These are phyloP conservation scores for Phthorimaea operculella DNA, from an alignment of 1,140 invertebrate species.

Conservation along the genomic window DNA sequence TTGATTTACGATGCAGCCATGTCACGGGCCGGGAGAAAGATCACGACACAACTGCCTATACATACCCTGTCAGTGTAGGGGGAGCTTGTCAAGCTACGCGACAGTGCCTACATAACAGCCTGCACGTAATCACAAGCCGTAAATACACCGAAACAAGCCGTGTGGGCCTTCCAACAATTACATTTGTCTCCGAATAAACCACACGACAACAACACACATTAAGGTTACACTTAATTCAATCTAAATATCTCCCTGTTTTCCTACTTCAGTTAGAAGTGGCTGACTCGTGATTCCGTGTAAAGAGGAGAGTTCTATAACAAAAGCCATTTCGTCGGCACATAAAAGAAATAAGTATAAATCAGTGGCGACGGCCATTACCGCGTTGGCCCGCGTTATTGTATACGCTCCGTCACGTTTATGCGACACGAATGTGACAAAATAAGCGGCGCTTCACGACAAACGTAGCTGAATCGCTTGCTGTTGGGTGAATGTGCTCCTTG, in stretches of 20 bases:
- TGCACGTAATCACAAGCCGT: background rate
- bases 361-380: slow-evolving; percentile 53
- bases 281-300: slow-evolving; percentile 29
- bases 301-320: slow-evolving; percentile 50
- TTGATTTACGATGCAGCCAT: slow-evolving; percentile 51
- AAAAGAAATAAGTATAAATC: slow-evolving; percentile 65
- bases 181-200: slow-evolving; percentile 5
- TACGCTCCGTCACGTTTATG: slow-evolving; percentile 51
- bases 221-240: slow-evolving; percentile 47
- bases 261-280: slow-evolving; percentile 24
- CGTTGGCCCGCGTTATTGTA: slow-evolving; percentile 47
- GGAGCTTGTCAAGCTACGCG: background rate
- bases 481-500: slow-evolving; percentile 1
- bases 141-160: background rate
- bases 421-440: slow-evolving; percentile 54
- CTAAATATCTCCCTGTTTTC: slow-evolving; percentile 30
- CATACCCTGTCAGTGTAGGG: no score
- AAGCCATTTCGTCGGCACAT: slow-evolving; percentile 52
- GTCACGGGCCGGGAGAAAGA: slow-evolving; percentile 31
- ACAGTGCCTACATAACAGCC: background rate
- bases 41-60: slow-evolving; percentile 15
- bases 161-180: background rate
- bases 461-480: slow-evolving; percentile 10
- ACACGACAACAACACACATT: slow-evolving; percentile 20
- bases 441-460: slow-evolving; percentile 39